Evolutionary conservation across 2,797 vertebrate genomes (phyloP).

Genomic region (Enteromius anoplus): DNA sequence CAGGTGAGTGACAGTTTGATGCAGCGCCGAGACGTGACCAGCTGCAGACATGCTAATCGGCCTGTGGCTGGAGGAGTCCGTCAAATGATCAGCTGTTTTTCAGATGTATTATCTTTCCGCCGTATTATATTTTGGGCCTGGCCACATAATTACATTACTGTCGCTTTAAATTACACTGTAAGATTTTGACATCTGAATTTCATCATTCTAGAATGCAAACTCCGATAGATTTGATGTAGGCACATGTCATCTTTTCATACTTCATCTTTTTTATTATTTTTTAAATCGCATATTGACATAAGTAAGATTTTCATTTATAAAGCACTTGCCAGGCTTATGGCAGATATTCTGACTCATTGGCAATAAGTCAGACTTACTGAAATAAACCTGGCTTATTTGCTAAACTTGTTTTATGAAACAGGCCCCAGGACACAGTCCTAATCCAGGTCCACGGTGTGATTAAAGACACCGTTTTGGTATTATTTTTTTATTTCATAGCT

Average conservation of each 20-base stretch:
- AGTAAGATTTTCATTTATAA: not conserved
- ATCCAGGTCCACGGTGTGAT: no score
- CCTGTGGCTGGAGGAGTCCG: slow-evolving; percentile 22
- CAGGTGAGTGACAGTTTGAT: not conserved
- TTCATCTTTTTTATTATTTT: not conserved
- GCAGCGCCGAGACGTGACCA: not conserved
- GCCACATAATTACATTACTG: not conserved
- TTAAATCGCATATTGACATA: not conserved
- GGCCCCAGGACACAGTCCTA: not conserved
- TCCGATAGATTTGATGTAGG: not conserved
- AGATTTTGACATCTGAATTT: not conserved
- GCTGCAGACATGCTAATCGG: slow-evolving; percentile 37
- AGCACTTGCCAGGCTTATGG: not conserved
- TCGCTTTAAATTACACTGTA: not conserved
- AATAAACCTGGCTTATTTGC: no score
- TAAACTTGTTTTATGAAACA: no score
- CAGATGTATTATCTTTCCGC: not conserved
- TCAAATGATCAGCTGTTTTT: slow-evolving; percentile 12
- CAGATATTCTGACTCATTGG: no score
- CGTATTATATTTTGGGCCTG: not conserved
- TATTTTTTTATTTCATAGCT: slow-evolving; percentile 1
- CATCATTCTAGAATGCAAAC: not conserved
- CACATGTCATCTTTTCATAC: not conserved
- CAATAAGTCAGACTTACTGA: no score
- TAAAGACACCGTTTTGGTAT: not conserved